phyloP scores from a whole-genome alignment of 2,888 invertebrate genomes.

The Brenthis hecate region DNA sequence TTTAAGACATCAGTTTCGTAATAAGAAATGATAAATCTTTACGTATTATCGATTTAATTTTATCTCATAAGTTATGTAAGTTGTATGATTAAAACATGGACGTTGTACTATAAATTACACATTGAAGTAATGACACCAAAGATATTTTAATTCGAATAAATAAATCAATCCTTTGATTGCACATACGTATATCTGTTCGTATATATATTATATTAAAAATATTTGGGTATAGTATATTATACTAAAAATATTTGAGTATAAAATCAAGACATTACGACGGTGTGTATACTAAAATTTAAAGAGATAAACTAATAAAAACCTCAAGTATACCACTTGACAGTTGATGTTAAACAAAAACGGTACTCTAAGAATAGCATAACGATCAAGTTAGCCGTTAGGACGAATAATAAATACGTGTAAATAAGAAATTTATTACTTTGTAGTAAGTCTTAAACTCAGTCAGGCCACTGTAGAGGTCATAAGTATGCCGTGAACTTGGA shows the following conservation, averaged over 20 bases:
- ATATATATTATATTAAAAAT: too few species aligned
- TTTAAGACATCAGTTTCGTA: slow-evolving; percentile 23
- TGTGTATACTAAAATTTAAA: not conserved
- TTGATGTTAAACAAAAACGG: slow-evolving; percentile 42
- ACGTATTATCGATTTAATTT: slow-evolving; percentile 15
- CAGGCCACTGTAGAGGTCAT: slow-evolving; percentile 31
- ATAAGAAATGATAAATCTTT: slow-evolving; percentile 25
- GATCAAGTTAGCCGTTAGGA: slow-evolving; percentile 36
- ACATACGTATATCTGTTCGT: not conserved
- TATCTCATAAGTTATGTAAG: slow-evolving; percentile 19
- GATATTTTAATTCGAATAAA: not conserved
- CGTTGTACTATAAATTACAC: slow-evolving; percentile 1
- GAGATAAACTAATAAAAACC: slow-evolving; percentile 20
- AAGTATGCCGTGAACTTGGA: slow-evolving; percentile 37
- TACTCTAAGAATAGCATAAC: not conserved
- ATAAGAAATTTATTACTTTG: slow-evolving; percentile 27
- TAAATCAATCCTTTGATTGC: not conserved
- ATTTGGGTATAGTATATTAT: not conserved
- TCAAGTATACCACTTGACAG: slow-evolving; percentile 44
- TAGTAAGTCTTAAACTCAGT: slow-evolving; percentile 18
- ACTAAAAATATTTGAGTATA: not conserved
- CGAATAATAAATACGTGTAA: slow-evolving; percentile 13
- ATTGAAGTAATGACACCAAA: not conserved
- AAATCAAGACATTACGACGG: not conserved
- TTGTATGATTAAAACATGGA: not conserved